A percentile compares a stretch with the other conserved stretches of the same genome.
Conservation (phyloP, 1,140 invertebrate genomes). For the Drosophila erecta region DNA sequence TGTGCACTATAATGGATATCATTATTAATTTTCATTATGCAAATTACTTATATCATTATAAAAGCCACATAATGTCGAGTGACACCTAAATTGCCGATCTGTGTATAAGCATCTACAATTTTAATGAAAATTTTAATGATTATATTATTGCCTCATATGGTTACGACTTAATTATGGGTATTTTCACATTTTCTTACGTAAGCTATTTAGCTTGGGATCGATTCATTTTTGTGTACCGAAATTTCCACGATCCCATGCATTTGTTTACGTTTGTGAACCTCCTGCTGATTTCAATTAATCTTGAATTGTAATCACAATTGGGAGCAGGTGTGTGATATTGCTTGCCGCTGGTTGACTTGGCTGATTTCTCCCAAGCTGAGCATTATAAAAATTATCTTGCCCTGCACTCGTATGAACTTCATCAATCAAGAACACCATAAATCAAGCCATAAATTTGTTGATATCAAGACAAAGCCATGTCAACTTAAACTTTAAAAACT, state of each 20-base stretch:
- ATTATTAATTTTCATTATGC: conserved; percentile 42
- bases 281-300: conserved; percentile 60
- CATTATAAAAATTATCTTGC: conserved; percentile 59
- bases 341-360: conserved; percentile 1
- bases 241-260: conserved; percentile 6
- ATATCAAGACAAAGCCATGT: conserved; percentile 72
- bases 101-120: neutral
- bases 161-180: neutral
- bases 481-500: conserved; percentile 37
- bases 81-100: neutral
- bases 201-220: neutral
- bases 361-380: conserved; percentile 11
- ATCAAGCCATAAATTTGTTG: conserved; percentile 68
- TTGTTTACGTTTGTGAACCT: conserved; percentile 48
- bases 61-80: neutral
- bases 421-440: conserved; percentile 74
- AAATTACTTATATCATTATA: conserved; percentile 34
- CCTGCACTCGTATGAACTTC: conserved; percentile 63
- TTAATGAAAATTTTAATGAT: neutral
- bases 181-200: neutral
- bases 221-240: conserved; percentile 16
- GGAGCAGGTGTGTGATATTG: conserved; percentile 47
- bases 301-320: conserved; percentile 58
- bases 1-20: conserved; percentile 35
- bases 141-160: neutral